Evolutionary conservation across 2,888 invertebrate genomes (phyloP).

Genomic region (Dastarcus helophoroides): DNA sequence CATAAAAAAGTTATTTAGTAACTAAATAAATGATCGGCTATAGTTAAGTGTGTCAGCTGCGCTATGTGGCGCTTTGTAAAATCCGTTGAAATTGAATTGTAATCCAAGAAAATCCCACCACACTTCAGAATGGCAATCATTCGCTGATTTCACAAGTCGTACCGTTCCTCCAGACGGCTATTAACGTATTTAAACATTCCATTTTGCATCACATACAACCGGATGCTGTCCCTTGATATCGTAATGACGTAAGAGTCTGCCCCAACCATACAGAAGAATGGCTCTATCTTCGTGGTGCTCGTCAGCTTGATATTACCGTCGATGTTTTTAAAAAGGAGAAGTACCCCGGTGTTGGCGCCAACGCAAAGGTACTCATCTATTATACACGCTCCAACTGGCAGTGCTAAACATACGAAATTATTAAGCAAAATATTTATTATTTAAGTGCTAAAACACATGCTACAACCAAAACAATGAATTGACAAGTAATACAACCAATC

Average conservation of each 20-base stretch:
- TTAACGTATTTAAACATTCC: slow-evolving; percentile 13
- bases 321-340: slow-evolving; percentile 19
- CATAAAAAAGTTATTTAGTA: too few relatives aligned
- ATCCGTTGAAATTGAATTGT: too few relatives aligned
- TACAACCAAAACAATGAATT: too few relatives aligned
- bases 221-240: slow-evolving; percentile 17
- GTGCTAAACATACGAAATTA: slow-evolving; percentile 8
- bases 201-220: slow-evolving; percentile 17
- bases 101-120: too few relatives aligned
- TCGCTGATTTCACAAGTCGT: too few relatives aligned
- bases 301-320: slow-evolving; percentile 11
- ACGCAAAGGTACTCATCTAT: slow-evolving; percentile 19
- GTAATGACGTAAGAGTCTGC: slow-evolving; percentile 19
- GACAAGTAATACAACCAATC: too few relatives aligned
- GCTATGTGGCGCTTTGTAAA: too few relatives aligned
- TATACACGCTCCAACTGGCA: slow-evolving; percentile 19
- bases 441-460: too few relatives aligned
- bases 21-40: too few relatives aligned
- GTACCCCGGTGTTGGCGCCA: slow-evolving; percentile 20
- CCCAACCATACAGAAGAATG: slow-evolving; percentile 17
- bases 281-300: slow-evolving; percentile 19
- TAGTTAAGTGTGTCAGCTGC: too few relatives aligned
- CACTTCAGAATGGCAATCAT: too few relatives aligned
- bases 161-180: too few relatives aligned
- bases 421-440: slow-evolving; percentile 3